Evolutionary conservation across 1,140 invertebrate genomes (phyloP).

Genomic region (Linepithema humile): DNA sequence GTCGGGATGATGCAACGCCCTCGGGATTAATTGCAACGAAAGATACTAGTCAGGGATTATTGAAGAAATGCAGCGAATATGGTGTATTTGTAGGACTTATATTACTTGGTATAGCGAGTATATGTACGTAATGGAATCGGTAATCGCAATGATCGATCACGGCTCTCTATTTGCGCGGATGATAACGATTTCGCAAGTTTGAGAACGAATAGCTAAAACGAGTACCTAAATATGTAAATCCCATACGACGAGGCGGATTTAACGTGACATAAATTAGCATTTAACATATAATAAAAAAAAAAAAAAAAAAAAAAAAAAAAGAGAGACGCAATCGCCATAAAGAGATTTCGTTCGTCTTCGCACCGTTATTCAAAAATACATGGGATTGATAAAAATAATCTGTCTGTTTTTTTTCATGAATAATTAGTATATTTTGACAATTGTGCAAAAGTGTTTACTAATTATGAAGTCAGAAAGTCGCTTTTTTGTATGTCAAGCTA

Average conservation of each 20-base stretch:
- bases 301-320: neutral
- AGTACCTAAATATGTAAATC: neutral
- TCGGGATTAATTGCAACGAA: slow-evolving; percentile 48
- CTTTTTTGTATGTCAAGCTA: too few species aligned
- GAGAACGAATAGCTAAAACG: neutral
- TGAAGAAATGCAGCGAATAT: slow-evolving; percentile 40
- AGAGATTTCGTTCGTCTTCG: neutral
- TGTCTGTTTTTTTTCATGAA: too few species aligned
- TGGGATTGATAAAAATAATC: neutral
- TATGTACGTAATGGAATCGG: neutral
- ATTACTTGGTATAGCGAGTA: slow-evolving; percentile 28
- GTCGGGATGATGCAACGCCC: slow-evolving; percentile 13
- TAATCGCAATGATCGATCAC: neutral
- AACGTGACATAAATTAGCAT: neutral
- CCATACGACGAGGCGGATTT: neutral
- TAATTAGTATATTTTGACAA: too few species aligned
- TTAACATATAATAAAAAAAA: neutral
- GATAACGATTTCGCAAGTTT: slow-evolving; percentile 2
- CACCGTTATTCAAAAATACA: neutral
- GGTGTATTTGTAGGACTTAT: slow-evolving; percentile 32
- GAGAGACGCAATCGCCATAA: neutral
- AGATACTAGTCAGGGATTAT: slow-evolving; percentile 47
- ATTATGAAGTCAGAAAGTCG: too few species aligned
- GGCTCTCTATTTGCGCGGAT: neutral
- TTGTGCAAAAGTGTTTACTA: too few species aligned